Evolutionary conservation across 2,113 vertebrate genomes (phyloP).

Genomic region (Anguilla rostrata): DNA sequence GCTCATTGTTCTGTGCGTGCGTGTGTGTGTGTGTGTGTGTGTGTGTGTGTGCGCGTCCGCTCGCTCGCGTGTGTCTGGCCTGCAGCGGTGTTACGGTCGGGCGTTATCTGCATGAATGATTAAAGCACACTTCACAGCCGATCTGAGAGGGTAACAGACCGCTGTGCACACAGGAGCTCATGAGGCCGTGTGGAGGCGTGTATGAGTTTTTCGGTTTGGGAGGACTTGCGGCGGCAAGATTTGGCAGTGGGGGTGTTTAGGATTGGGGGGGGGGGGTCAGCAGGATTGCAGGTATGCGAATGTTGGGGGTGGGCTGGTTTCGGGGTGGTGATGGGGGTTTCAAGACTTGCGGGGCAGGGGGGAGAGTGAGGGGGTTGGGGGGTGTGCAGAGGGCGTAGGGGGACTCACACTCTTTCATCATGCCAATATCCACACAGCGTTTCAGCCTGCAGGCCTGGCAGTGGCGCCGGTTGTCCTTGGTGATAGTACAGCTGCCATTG

Average conservation of each 20-base stretch:
- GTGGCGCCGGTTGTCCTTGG: slow-evolving; percentile 81
- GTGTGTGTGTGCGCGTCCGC: no score
- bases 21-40: not conserved
- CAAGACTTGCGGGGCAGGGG: no score
- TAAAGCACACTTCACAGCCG: not conserved
- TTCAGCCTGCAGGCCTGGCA: slow-evolving; percentile 80
- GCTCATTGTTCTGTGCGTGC: not conserved
- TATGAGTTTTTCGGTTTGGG: no score
- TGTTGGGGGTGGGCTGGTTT: no score
- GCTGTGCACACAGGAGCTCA: no score
- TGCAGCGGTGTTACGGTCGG: not conserved
- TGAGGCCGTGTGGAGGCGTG: no score
- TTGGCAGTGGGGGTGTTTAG: no score
- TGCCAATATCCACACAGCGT: slow-evolving; percentile 78
- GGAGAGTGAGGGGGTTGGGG: not conserved
- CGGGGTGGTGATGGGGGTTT: no score
- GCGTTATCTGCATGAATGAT: not conserved
- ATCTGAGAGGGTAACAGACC: not conserved
- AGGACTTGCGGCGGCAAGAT: no score
- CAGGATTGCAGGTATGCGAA: no score
- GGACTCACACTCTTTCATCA: slow-evolving; percentile 85
- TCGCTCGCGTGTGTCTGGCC: no score
- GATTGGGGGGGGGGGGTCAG: no score
- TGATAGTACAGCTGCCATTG: slow-evolving; percentile 75
- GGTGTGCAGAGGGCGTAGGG: not conserved